Evolutionary conservation across 2,888 invertebrate species (phyloP).

Genomic region (Trichacis sp.): DNA sequence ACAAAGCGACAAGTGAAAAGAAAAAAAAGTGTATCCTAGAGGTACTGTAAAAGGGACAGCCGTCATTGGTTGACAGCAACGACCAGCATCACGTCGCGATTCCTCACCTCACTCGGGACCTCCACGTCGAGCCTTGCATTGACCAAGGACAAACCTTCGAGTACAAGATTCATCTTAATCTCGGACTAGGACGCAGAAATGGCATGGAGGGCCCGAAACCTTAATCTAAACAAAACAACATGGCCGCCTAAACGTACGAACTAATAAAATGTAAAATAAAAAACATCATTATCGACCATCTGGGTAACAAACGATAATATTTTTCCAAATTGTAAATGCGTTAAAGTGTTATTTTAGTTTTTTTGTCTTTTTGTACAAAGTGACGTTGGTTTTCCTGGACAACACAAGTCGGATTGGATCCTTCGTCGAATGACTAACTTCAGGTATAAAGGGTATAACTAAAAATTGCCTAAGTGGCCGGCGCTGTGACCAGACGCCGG

Average conservation of each 20-base stretch:
- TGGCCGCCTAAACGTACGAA: constrained; percentile 66
- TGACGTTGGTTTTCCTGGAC: constrained; percentile 7
- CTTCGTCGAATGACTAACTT: background rate
- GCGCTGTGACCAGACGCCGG: background rate
- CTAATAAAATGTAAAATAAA: constrained; percentile 68
- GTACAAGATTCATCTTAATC: background rate
- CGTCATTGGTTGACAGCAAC: constrained; percentile 65
- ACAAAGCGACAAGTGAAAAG: constrained; percentile 38
- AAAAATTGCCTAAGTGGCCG: constrained; percentile 5
- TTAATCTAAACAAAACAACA: constrained; percentile 64
- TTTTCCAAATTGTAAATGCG: constrained; percentile 51
- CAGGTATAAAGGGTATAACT: constrained; percentile 1
- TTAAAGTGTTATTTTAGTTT: constrained; percentile 29
- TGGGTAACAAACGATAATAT: constrained; percentile 70
- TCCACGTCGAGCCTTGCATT: constrained; percentile 2
- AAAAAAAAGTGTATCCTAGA: constrained; percentile 47
- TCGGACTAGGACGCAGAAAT: background rate
- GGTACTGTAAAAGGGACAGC: constrained; percentile 58
- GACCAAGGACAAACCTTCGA: constrained; percentile 8
- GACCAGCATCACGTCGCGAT: constrained; percentile 65
- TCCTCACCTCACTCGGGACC: background rate
- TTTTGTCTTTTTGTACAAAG: constrained; percentile 23
- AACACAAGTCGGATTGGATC: constrained; percentile 20
- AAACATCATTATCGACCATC: constrained; percentile 68
- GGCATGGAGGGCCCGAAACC: constrained; percentile 40